Percentiles rank a stretch among this genome's conserved stretches.
Conservation (phyloP, 2,113 vertebrate genomes). For the Phalacrocorax pelagicus region DNA sequence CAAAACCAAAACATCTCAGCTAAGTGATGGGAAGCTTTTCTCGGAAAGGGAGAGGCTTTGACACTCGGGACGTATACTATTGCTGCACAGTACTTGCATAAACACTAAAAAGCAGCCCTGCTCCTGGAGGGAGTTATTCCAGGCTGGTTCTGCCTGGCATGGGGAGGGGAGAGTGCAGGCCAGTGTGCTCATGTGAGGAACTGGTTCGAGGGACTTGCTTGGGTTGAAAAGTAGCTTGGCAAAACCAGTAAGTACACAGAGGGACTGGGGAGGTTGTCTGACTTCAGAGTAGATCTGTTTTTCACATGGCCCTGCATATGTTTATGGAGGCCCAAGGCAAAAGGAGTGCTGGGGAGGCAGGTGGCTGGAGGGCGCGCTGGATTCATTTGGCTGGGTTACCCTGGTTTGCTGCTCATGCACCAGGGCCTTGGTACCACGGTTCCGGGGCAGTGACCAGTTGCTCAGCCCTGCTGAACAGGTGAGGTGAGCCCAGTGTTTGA, state of each 20-base stretch:
- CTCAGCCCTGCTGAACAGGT: accelerated
- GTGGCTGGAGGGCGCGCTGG: background rate
- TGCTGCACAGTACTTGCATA: background rate
- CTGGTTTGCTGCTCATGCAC: background rate
- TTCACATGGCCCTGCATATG: accelerated
- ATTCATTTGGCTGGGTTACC: background rate
- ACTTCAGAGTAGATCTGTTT: background rate
- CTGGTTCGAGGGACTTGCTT: background rate
- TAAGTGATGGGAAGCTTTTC: background rate
- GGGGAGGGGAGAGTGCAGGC: background rate
- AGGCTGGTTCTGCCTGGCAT: accelerated
- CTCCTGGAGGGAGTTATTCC: background rate
- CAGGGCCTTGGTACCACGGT: background rate
- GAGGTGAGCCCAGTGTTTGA: background rate
- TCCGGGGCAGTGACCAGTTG: background rate
- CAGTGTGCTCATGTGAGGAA: background rate
- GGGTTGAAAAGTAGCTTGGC: background rate
- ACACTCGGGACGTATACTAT: background rate
- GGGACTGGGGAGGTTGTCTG: background rate
- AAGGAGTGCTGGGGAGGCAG: background rate
- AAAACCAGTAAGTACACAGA: background rate
- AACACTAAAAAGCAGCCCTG: background rate
- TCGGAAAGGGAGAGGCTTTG: background rate
- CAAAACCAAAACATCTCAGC: background rate
- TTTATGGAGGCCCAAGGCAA: background rate